A percentile compares a stretch with the other conserved stretches of the same genome.
Conservation (phyloP, 35 echinoderm and acorn worm species). For the Ophiothrix spiculata region DNA sequence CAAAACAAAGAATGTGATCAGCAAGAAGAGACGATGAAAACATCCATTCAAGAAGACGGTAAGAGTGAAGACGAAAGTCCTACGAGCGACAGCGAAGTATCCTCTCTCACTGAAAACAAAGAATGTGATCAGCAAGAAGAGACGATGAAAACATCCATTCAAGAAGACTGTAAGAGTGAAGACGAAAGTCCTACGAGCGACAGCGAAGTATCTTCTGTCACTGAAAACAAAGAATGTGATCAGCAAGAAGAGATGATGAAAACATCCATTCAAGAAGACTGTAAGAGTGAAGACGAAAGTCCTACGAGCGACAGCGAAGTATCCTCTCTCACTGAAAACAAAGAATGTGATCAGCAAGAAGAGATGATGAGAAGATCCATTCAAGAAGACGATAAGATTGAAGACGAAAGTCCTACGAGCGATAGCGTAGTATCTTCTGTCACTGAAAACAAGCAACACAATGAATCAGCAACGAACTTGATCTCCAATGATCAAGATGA, state of each 20-base stretch:
- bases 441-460: not conserved
- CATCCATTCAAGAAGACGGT: no score
- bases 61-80: no score
- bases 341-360: not conserved
- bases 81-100: no score
- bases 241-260: not conserved
- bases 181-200: no score
- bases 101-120: no score
- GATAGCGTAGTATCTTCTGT: not conserved
- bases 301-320: not conserved
- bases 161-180: no score
- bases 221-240: not conserved
- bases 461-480: not conserved
- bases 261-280: not conserved
- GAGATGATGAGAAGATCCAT: not conserved
- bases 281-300: not conserved
- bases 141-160: no score
- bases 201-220: no score
- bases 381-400: not conserved
- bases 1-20: no score
- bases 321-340: not conserved
- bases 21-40: no score
- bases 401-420: not conserved
- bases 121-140: no score
- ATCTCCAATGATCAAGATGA: not conserved